phyloP scores from a whole-genome alignment of 2,113 vertebrate species.

The Protomyctophum bolini region DNA sequence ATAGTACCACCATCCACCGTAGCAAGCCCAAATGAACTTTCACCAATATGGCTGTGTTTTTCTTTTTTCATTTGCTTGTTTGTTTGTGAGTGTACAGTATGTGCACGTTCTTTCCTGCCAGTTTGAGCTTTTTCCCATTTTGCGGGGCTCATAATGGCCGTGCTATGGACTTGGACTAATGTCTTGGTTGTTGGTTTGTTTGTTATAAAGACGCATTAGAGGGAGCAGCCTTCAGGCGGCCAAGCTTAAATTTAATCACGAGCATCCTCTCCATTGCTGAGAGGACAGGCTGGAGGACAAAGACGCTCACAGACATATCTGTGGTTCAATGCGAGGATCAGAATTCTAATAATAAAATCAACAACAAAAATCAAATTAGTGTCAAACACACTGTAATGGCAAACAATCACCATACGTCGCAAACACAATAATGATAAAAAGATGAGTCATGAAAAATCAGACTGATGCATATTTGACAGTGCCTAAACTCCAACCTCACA shows the following conservation, averaged over 20 bases:
- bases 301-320: conserved; percentile 26
- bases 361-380: conserved; percentile 15
- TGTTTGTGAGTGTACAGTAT: not conserved
- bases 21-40: not conserved
- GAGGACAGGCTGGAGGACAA: conserved; percentile 49
- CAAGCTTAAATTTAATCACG: conserved; percentile 48
- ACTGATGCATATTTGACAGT: too few species aligned
- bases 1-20: not conserved
- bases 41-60: not conserved
- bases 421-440: not conserved
- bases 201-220: conserved; percentile 28
- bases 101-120: not conserved
- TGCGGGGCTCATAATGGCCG: not conserved
- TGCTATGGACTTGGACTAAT: conserved; percentile 6
- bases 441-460: not conserved
- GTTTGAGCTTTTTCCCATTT: not conserved
- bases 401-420: not conserved
- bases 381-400: conserved; percentile 12
- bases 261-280: conserved; percentile 35
- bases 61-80: too few species aligned
- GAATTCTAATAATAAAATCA: not conserved
- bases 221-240: conserved; percentile 35
- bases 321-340: conserved; percentile 1
- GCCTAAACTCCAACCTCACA: too few species aligned
- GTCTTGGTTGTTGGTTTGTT: conserved; percentile 23